Base-by-base conservation (phyloP, 37 sponge, comb jelly and placozoan species). In the Crambe crambe region DNA sequence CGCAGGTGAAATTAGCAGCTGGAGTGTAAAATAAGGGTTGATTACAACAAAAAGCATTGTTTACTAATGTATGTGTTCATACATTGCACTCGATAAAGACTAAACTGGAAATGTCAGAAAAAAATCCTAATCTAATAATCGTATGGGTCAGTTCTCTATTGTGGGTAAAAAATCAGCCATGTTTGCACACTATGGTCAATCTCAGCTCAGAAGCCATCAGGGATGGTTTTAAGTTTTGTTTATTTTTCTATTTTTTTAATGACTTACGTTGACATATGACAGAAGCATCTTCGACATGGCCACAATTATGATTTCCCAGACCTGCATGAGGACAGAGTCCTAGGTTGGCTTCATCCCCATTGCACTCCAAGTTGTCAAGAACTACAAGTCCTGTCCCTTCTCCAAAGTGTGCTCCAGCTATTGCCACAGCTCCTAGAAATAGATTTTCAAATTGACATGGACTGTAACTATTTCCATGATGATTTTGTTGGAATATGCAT, bases 291-390 rank as follows among this genome's bases (percentile, higher is more conserved):
- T 88, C 83, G 12, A 37, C 2, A 42, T 88, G 89, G 18, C 20
- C 30, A 61, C 89, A 88, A 74, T 83, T 77, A 35, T 63, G 72
- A 4, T 18, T 20, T 0, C 30, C 58, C 0, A 51, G 0, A 2
- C 72, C 79, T 4, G 26, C 8, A 25, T 71, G 62, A 10, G 42
- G 59, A 42, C 89, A 88, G 25, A 34, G 27, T 9, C 26, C 21
- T 15, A 88, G 81, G 8, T 42, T 41, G 5, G 0, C 29, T 56
- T 88, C 89, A 22, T 35, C 47, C 37, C 89, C 89, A 8, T 17
- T 10, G 29, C 89, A 88, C 22, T 34, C 75, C n/a, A 88, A 64
- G 39, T 88, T 75, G 60, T 78, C 89, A 2, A 88, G 73, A 15
- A 36, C 58, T 25, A 88, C 77, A 3, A 65, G 47, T 23, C 89